Evolutionary conservation across 2,888 invertebrate genomes (phyloP), one percentile per base, ranked within the genome.

Genomic region (Ectemnius continuus): DNA sequence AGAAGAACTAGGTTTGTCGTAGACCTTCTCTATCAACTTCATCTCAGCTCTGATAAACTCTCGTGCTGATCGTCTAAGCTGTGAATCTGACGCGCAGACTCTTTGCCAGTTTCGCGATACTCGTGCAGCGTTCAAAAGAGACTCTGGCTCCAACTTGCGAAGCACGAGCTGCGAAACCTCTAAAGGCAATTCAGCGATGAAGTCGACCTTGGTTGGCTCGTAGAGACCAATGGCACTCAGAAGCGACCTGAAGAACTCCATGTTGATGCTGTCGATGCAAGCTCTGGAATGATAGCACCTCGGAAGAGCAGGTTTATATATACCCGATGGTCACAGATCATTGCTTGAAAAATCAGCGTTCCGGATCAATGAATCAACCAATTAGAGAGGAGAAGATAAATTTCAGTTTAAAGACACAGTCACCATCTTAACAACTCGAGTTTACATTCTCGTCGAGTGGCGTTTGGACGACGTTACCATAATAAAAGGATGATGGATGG

Each of bases 111-210:
- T 64, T 5, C 61, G 52, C 1, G 69, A 72, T 0, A 72, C 62
- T 11, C 48, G 69, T 1, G 47, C 58, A 0, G 36, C 72, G 14
- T 5, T 4, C n/a, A 75, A 11, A 11, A 77, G 59, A n/a, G 68
- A 68, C 11, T 69, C 63, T 14, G 71, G 20, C 6, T 77, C 71
- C 28, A 77, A 69, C 47, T 77, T 59, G 3, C 71, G 71, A 6
- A 71, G 63, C 23, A 75, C 75, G 16, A 75, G 5, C 56, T 72
- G 71, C 3, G 69, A 75, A 0, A 75, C 48, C 57, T 77, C 60
- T 0, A 26, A n/a, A 0, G 69, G 61, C 14, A 77, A 45, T 28
- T 76, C 46, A 13, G 61, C 48, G 6, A 76, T 23, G n/a, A 72
- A 59, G 45, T 76, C 70, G 4, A 76, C 28, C 47, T 72, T 67